Percentiles rank a stretch among this genome's conserved stretches.
Conservation (phyloP, 1,140 invertebrate genomes). For the Heliothis virescens region DNA sequence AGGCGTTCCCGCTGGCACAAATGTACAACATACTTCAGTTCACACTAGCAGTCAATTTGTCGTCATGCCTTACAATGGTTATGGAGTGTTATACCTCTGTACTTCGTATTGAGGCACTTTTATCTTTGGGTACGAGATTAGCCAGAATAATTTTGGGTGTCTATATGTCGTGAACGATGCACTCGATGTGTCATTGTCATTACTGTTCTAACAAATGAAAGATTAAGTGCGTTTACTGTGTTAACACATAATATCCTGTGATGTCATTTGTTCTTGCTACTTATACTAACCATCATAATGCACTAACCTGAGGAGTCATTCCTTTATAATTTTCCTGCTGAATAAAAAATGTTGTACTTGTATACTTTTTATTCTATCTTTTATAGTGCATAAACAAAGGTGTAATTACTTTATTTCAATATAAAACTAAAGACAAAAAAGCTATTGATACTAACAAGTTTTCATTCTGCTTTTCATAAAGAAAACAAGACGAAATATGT, state of each 20-base stretch:
- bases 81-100: conserved; percentile 76
- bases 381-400: background rate
- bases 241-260: conserved; percentile 16
- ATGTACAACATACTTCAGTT: conserved; percentile 83
- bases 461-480: background rate
- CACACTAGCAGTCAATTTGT: conserved; percentile 89
- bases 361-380: background rate
- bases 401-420: background rate
- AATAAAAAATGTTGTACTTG: background rate
- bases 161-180: conserved; percentile 45
- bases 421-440: background rate
- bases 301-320: background rate
- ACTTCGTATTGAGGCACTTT: conserved; percentile 71
- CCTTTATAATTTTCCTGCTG: background rate
- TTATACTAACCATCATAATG: conserved; percentile 19
- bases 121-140: conserved; percentile 78
- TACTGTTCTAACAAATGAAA: conserved; percentile 27
- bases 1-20: conserved; percentile 84
- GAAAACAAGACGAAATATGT: background rate
- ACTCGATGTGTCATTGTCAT: conserved; percentile 23
- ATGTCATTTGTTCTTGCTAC: conserved; percentile 16
- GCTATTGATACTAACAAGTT: background rate
- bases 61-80: conserved; percentile 88
- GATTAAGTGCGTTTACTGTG: conserved; percentile 31
- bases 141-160: conserved; percentile 60